These are phyloP conservation scores for Poecilia gillii DNA, from an alignment of 2,797 vertebrate species.

Conservation along the genomic window DNA sequence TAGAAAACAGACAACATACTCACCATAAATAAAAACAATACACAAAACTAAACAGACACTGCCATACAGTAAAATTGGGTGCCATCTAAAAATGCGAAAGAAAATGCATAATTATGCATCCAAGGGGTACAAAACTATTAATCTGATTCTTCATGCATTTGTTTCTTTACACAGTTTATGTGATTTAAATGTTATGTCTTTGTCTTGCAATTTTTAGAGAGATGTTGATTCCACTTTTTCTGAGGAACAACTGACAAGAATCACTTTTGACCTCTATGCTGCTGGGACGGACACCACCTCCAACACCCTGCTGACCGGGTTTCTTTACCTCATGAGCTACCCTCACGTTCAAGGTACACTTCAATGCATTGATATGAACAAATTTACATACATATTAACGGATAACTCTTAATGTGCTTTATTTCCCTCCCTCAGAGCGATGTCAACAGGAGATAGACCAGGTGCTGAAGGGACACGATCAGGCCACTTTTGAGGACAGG, in stretches of 20 bases:
- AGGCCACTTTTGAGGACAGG: conserved; percentile 64
- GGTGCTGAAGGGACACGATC: conserved; percentile 60
- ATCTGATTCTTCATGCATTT: neutral
- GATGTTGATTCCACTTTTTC: conserved; percentile 54
- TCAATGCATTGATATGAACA: neutral
- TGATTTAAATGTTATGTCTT: no score
- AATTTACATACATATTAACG: neutral
- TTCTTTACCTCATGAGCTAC: conserved; percentile 73
- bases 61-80: no score
- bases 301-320: conserved; percentile 75
- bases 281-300: conserved; percentile 81
- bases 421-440: conserved; percentile 40
- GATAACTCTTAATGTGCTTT: neutral
- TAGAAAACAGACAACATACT: no score
- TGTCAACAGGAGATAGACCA: conserved; percentile 77
- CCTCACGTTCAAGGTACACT: conserved; percentile 76
- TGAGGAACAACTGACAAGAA: conserved; percentile 53
- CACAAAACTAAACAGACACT: no score
- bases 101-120: no score
- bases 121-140: neutral
- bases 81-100: no score
- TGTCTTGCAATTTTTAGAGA: neutral
- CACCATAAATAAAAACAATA: no score
- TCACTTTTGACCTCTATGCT: conserved; percentile 61
- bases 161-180: neutral